These are phyloP conservation scores for Gobio gobio DNA, from an alignment of 2,113 vertebrate genomes.

Conservation along the genomic window DNA sequence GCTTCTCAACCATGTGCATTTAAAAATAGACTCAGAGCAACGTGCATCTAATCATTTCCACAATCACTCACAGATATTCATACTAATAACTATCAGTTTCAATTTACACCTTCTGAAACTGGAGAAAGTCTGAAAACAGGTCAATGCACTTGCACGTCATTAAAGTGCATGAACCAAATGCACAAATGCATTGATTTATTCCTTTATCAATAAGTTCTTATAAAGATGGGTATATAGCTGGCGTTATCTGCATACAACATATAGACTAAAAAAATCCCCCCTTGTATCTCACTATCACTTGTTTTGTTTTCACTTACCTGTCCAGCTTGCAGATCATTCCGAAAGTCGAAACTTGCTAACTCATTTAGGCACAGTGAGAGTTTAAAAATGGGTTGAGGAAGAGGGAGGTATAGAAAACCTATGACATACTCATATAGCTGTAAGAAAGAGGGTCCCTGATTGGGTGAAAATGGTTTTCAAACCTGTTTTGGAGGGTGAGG, in stretches of 20 bases:
- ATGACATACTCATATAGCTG: slow-evolving; percentile 56
- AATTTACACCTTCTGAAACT: slow-evolving; percentile 63
- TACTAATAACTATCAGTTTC: slow-evolving; percentile 70
- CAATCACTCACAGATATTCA: slow-evolving; percentile 52
- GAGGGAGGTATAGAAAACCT: slow-evolving; percentile 59
- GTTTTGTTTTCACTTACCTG: slow-evolving; percentile 73
- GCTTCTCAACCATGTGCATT: neutral
- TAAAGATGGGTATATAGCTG: neutral
- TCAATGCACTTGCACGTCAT: neutral
- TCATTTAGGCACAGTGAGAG: slow-evolving; percentile 59
- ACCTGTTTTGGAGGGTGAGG: slow-evolving; percentile 50
- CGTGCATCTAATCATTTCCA: neutral
- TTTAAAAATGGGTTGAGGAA: slow-evolving; percentile 69
- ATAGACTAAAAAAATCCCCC: neutral
- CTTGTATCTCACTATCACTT: slow-evolving; percentile 36
- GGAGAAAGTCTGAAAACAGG: slow-evolving; percentile 50
- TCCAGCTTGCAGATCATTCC: slow-evolving; percentile 80
- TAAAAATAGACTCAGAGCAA: neutral
- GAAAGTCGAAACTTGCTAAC: slow-evolving; percentile 65
- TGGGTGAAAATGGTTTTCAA: slow-evolving; percentile 67
- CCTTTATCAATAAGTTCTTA: neutral
- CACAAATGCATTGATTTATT: slow-evolving; percentile 55
- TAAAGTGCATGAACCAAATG: neutral
- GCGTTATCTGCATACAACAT: neutral
- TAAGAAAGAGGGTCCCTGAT: slow-evolving; percentile 68